phyloP scores from a whole-genome alignment of 2,113 vertebrate genomes.

The Pseudonaja textilis region DNA sequence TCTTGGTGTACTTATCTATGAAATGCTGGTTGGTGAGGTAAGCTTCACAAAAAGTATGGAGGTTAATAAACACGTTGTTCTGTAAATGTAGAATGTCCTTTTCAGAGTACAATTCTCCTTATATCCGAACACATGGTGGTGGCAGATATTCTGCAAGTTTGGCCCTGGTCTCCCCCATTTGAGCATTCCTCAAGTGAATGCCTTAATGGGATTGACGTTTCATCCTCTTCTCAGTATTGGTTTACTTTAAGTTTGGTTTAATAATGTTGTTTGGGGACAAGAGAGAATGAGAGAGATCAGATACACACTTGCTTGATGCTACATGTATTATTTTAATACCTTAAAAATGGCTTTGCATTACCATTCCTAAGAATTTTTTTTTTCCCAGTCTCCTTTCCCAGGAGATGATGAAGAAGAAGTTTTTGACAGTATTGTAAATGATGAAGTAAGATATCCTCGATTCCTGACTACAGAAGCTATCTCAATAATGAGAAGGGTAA shows the following conservation, averaged over 20 bases:
- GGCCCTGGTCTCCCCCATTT: not conserved
- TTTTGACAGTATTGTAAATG: conserved; percentile 99
- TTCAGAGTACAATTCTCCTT: not conserved
- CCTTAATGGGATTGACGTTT: not conserved
- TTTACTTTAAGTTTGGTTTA: not conserved
- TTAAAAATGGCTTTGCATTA: not conserved
- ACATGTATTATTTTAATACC: not conserved
- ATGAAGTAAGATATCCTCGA: conserved; percentile 96
- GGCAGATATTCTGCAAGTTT: not conserved
- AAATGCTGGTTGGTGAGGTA: conserved; percentile 99
- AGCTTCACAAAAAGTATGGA: conserved; percentile 42
- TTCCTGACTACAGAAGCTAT: conserved; percentile 98
- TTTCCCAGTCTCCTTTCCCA: conserved; percentile 90
- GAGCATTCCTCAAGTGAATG: not conserved
- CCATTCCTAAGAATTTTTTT: not conserved
- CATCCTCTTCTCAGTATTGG: not conserved
- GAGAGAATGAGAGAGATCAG: not conserved
- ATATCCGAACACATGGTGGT: not conserved
- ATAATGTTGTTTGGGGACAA: not conserved
- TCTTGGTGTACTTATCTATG: conserved; percentile 96
- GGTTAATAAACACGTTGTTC: not conserved
- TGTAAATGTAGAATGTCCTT: not conserved
- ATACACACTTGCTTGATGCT: not conserved
- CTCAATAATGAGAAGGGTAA: conserved; percentile 98
- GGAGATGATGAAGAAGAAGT: conserved; percentile 98